A percentile compares a stretch with the other conserved stretches of the same genome.
Conservation (phyloP, 1,140 invertebrate species). For the Macrotrachela quadricornifera region DNA sequence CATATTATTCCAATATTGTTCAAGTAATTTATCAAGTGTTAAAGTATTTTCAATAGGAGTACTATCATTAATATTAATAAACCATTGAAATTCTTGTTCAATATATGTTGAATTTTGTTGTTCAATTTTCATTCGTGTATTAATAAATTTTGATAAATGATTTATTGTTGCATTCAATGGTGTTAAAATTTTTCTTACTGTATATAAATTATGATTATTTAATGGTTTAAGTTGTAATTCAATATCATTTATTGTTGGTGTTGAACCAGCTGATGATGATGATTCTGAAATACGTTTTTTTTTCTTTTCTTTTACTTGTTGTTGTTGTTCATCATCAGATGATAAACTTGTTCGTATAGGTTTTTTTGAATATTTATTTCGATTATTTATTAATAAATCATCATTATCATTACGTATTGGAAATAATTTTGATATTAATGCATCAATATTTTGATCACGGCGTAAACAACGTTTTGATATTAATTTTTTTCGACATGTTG, state of each 20-base stretch:
- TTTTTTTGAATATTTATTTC: background rate
- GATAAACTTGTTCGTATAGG: background rate
- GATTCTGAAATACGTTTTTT: constrained; percentile 3
- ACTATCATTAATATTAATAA: background rate
- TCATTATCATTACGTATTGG: constrained; percentile 53
- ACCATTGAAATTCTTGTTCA: constrained; percentile 2
- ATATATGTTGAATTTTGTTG: background rate
- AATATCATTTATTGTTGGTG: background rate
- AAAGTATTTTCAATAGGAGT: background rate
- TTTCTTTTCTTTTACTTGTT: background rate
- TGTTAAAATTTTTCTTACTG: constrained; percentile 2
- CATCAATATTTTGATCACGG: constrained; percentile 92
- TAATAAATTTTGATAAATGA: constrained; percentile 7
- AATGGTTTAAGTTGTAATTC: constrained; percentile 3
- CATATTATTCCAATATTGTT: constrained; percentile 4
- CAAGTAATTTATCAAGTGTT: constrained; percentile 3
- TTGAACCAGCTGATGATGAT: background rate
- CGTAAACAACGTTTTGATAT: constrained; percentile 85
- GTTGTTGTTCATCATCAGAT: background rate
- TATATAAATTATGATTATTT: background rate
- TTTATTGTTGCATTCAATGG: constrained; percentile 6
- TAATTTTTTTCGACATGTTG: constrained; percentile 91
- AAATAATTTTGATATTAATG: constrained; percentile 90
- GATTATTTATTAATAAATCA: constrained; percentile 4
- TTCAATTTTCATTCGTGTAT: background rate